phyloP scores from a whole-genome alignment of 2,888 invertebrate species.

The Dermolepida albohirtum region DNA sequence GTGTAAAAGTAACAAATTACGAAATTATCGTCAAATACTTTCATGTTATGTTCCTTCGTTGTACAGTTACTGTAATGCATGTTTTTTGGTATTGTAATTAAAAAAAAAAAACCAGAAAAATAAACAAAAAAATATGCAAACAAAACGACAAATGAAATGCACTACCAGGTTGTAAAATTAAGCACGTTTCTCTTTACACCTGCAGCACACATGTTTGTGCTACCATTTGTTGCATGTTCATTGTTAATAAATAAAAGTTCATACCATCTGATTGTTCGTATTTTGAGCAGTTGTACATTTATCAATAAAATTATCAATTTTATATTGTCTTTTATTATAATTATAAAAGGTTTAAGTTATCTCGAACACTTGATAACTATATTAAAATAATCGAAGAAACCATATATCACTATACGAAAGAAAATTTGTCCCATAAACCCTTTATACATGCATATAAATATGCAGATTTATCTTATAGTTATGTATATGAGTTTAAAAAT shows the following conservation, averaged over 20 bases:
- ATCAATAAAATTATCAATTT: slow-evolving; percentile 37
- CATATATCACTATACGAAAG: too few relatives aligned
- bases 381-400: too few relatives aligned
- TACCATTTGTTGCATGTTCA: slow-evolving; percentile 39
- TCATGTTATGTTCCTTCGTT: slow-evolving; percentile 14
- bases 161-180: slow-evolving; percentile 20
- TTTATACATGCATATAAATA: too few relatives aligned
- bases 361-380: too few relatives aligned
- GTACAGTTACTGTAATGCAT: slow-evolving; percentile 41
- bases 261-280: slow-evolving; percentile 42
- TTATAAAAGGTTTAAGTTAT: too few relatives aligned
- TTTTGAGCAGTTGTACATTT: slow-evolving; percentile 41
- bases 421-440: too few relatives aligned
- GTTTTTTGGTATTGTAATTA: slow-evolving; percentile 40
- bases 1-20: neutral
- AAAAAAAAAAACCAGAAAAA: slow-evolving; percentile 1
- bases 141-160: slow-evolving; percentile 33
- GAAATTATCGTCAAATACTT: neutral
- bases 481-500: too few relatives aligned
- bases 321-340: neutral
- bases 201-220: slow-evolving; percentile 22
- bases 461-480: too few relatives aligned
- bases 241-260: slow-evolving; percentile 29
- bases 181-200: slow-evolving; percentile 23
- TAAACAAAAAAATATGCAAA: neutral